Percentiles rank a stretch among this genome's conserved stretches.
These are phyloP conservation scores for Corythornis madagascariensis DNA, from an alignment of 2,113 vertebrate species.

Conservation along the genomic window DNA sequence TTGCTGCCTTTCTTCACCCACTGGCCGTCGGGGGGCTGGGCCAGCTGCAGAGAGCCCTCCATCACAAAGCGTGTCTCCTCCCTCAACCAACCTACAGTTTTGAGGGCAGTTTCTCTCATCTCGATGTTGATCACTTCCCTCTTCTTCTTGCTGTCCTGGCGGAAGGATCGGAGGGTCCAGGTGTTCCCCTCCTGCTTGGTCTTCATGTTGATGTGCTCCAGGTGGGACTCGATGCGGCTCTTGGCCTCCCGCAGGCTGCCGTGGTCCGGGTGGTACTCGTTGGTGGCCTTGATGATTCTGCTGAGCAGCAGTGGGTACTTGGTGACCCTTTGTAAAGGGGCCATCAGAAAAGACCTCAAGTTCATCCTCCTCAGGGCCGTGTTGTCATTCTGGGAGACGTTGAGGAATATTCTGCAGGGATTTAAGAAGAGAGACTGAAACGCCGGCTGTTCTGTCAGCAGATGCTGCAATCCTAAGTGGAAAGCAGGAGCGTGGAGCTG, in stretches of 20 bases:
- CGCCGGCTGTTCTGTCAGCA: background rate
- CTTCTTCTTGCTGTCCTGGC: conserved; percentile 89
- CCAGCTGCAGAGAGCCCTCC: conserved; percentile 88
- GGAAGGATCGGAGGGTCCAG: conserved; percentile 90
- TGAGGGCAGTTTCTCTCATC: conserved; percentile 89
- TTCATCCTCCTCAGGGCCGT: conserved; percentile 90
- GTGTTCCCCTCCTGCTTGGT: conserved; percentile 89
- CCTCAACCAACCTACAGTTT: conserved; percentile 86
- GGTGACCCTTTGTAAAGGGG: conserved; percentile 89
- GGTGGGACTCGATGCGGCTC: conserved; percentile 88
- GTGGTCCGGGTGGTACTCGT: conserved; percentile 86
- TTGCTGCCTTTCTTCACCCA: conserved; percentile 91
- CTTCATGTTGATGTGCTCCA: conserved; percentile 96
- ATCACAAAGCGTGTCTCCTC: conserved; percentile 89
- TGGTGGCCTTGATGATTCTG: conserved; percentile 88
- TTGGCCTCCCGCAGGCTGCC: conserved; percentile 87
- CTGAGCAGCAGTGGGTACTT: conserved; percentile 90
- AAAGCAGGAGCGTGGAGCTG: background rate
- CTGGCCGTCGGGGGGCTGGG: conserved; percentile 87
- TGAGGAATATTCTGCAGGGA: conserved; percentile 87
- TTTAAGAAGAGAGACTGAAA: conserved; percentile 30
- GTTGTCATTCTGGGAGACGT: conserved; percentile 94
- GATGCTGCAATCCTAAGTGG: conserved; percentile 3
- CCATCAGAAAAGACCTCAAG: conserved; percentile 91
- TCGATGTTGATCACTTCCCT: conserved; percentile 89